Conservation (phyloP, 2,888 invertebrate species). For the Margaritifera margaritifera region DNA sequence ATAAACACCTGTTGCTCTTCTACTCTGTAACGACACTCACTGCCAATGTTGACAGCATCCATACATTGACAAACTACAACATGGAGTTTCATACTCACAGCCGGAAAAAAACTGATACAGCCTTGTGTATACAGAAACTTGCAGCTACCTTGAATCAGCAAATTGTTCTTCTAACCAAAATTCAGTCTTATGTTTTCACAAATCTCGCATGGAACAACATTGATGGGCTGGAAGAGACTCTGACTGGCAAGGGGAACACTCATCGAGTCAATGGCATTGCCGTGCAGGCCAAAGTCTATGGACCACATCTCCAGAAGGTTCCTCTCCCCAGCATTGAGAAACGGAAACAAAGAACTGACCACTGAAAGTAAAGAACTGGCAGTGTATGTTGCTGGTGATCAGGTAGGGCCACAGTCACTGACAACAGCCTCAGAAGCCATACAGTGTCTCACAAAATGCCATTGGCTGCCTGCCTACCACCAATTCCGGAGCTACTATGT, state of each 20-base stretch:
- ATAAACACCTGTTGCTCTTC: background rate
- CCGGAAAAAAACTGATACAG: slow-evolving; percentile 22
- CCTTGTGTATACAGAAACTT: slow-evolving; percentile 35
- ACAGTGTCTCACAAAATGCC: background rate
- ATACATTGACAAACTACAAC: slow-evolving; percentile 25
- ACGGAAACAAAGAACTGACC: background rate
- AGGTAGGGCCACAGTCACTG: background rate
- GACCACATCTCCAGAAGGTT: background rate
- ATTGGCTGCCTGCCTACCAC: slow-evolving; percentile 10
- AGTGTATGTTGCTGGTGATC: background rate
- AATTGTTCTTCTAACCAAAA: slow-evolving; percentile 26
- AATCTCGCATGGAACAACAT: slow-evolving; percentile 26
- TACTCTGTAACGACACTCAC: background rate
- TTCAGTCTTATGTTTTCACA: slow-evolving; percentile 10
- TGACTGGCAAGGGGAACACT: slow-evolving; percentile 38
- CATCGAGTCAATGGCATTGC: slow-evolving; percentile 48
- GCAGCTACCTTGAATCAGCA: slow-evolving; percentile 28
- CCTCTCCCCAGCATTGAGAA: background rate
- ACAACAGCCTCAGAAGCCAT: no score
- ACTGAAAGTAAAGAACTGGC: background rate
- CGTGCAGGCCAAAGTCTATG: slow-evolving; percentile 20
- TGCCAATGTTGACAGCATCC: slow-evolving; percentile 6
- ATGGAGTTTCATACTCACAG: slow-evolving; percentile 27
- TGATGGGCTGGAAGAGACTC: slow-evolving; percentile 36
- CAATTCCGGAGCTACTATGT: slow-evolving; percentile 3